Conservation (phyloP, 1,140 invertebrate genomes). For the Leguminivora glycinivorella region DNA sequence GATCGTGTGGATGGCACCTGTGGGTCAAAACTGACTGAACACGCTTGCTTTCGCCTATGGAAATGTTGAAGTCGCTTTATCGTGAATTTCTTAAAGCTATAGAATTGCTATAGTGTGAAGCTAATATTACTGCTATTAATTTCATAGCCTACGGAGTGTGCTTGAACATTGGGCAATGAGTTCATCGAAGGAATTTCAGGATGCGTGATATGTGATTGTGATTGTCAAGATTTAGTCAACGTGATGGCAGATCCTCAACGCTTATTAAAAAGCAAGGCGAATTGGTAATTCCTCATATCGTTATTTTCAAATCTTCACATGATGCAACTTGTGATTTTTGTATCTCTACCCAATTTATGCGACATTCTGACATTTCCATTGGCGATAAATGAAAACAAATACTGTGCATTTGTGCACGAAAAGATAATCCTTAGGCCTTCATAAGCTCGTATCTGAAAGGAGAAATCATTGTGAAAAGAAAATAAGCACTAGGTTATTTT, state of each 20-base stretch:
- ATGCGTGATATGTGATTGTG: too few species aligned
- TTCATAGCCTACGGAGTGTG: neutral
- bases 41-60: constrained; percentile 51
- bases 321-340: too few species aligned
- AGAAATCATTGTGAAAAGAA: neutral
- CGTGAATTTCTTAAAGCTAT: too few species aligned
- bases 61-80: constrained; percentile 16
- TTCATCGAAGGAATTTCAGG: too few species aligned
- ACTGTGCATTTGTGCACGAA: constrained; percentile 47
- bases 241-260: too few species aligned
- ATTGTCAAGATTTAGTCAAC: too few species aligned
- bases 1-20: constrained; percentile 89
- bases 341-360: too few species aligned
- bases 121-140: neutral
- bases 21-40: constrained; percentile 64
- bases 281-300: too few species aligned
- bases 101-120: neutral
- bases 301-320: too few species aligned
- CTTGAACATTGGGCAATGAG: too few species aligned
- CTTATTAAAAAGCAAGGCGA: too few species aligned
- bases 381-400: constrained; percentile 23
- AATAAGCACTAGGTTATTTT: too few species aligned
- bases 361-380: neutral
- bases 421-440: neutral
- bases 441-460: constrained; percentile 1